Conservation (phyloP, 2,888 invertebrate genomes). For the Netelia fuscicornis region DNA sequence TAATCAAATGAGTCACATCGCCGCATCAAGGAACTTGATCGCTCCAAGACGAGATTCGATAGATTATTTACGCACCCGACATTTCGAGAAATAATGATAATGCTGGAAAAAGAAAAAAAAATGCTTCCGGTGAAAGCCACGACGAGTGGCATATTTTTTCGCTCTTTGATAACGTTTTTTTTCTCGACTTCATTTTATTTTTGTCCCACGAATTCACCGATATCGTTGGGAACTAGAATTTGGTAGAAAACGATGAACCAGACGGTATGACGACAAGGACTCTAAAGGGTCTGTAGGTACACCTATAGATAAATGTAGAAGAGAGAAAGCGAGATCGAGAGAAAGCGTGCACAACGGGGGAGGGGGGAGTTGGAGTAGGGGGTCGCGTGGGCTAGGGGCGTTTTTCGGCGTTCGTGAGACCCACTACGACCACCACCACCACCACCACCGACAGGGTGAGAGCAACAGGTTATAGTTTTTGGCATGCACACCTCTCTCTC, state of each 20-base stretch:
- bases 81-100: too few species aligned
- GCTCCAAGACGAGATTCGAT: too few species aligned
- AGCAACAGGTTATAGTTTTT: constrained; percentile 84
- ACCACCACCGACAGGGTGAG: constrained; percentile 65
- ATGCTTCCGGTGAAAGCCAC: too few species aligned
- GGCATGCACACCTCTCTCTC: constrained; percentile 80
- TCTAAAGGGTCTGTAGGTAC: constrained; percentile 28
- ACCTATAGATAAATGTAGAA: background rate
- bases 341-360: background rate
- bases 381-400: constrained; percentile 67
- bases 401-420: constrained; percentile 64
- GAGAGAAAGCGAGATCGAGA: background rate
- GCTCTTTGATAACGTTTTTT: constrained; percentile 21
- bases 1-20: too few species aligned
- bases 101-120: too few species aligned
- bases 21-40: too few species aligned
- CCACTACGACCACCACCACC: constrained; percentile 60
- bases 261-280: constrained; percentile 57
- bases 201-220: constrained; percentile 17
- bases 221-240: constrained; percentile 1
- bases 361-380: constrained; percentile 34
- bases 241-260: constrained; percentile 29
- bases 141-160: background rate
- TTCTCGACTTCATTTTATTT: background rate
- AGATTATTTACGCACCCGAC: too few species aligned